A percentile compares a stretch with the other conserved stretches of the same genome.
Conservation (phyloP, 2,797 vertebrate genomes). For the Cercopithecus hamlyni region DNA sequence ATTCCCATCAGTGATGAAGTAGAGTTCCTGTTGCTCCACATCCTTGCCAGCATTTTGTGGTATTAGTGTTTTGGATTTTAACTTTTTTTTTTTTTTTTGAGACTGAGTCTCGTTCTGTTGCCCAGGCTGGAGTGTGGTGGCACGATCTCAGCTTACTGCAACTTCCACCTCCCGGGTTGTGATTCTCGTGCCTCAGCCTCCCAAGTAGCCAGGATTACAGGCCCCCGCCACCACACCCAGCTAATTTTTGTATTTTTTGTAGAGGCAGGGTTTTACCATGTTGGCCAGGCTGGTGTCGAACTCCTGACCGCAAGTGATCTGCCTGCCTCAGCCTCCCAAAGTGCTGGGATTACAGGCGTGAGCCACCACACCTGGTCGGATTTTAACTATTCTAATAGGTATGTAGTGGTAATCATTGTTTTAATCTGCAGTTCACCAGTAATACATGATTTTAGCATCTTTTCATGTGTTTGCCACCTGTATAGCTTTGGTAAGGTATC, state of each 20-base stretch:
- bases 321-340: not conserved
- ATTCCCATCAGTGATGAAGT: not conserved
- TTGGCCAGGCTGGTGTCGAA: not conserved
- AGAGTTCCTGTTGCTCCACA: not conserved
- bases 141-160: too few relatives aligned
- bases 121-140: too few relatives aligned
- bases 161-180: too few relatives aligned
- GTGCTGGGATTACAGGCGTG: not conserved
- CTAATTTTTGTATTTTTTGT: too few relatives aligned
- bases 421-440: not conserved
- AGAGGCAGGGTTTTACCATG: too few relatives aligned
- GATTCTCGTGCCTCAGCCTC: too few relatives aligned
- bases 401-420: not conserved
- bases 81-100: too few relatives aligned
- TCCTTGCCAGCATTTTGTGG: not conserved
- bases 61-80: not conserved
- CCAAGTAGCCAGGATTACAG: too few relatives aligned
- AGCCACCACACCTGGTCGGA: not conserved
- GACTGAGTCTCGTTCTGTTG: too few relatives aligned
- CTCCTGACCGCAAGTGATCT: not conserved
- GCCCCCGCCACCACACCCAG: too few relatives aligned
- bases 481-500: not conserved
- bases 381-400: not conserved
- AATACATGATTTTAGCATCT: not conserved
- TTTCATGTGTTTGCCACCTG: not conserved